Base-by-base conservation (phyloP, 2,797 vertebrate species). In the Chelonia mydas region DNA sequence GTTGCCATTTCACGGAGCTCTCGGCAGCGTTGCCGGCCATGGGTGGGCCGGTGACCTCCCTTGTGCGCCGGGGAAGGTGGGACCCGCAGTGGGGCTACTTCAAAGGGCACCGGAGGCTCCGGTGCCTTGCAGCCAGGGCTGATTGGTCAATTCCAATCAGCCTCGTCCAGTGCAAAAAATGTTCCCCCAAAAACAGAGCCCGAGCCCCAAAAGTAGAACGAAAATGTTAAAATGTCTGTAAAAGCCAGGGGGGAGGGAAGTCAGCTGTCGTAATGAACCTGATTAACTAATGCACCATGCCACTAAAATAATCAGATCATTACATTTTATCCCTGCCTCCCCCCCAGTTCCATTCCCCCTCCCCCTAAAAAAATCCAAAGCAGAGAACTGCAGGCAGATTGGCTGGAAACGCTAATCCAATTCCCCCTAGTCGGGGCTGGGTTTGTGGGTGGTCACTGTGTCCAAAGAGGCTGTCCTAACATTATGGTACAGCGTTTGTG, bases 1-100 rank as follows among this genome's bases (percentile, higher is more conserved):
- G 98, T 97, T 99, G 99, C 99, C 99, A 99, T 95, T 98, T 99
- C 96, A 99, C 99, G 0, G 98, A 96, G 80, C 96, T 97, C 96
- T 98, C 97, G 0, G 96, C 92, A 0, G 84, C 78, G 0, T 86
- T 88, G 59, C 95, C 88, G 10, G 57, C 80, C 27, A 31, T 83
- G 0, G 92, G 92, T 1, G 15, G 47, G 28, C 96, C 96, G 0
- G 79, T 80, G 65, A 86, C 97, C 97, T 98, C 98, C 97, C 96
- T 98, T 68, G 50, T 37, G 86, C 83, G 37, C 37, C 50, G 50
- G 76, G 59, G 33, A 37, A 53, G 85, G 61, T 15, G 37, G 78
- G 57, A 57, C 28, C 28, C 17, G 25, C 49, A 10, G 61, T n/a
- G 5, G 17, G 21, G 41, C 87, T 91, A 90, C 81, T 83, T n/a